Base-by-base conservation (phyloP, 2,797 vertebrate species). In the Cephalopachus bancanus region DNA sequence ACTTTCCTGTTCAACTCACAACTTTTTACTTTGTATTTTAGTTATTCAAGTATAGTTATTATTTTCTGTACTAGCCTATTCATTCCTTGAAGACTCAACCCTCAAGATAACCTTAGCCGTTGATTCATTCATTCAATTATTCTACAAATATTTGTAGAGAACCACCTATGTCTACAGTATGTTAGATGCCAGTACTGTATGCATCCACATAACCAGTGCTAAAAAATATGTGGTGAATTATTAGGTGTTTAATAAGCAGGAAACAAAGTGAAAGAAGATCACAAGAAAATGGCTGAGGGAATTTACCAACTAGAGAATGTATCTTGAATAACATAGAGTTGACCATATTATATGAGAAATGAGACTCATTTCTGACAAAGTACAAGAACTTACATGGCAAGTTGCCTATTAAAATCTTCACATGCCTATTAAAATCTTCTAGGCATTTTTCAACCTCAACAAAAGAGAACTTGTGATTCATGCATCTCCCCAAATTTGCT, bases 381-480 rank as follows among this genome's bases (percentile, higher is more conserved):
- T 53, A 64, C 55, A 60, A 93, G 44, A 12, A 74, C 37, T 87
- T 85, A 26, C 49, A 49, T 19, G 64, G 59, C 60, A 75, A 89
- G 69, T 19, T 64, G 10, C 62, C 9, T 60, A 62, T 62, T 89
- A 93, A 96, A 87, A 49, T 78, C 53, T 83, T 92, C 60, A 67
- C 30, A 15, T 53, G 75, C 80, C 88, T 88, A 10, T 44, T 44
- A 44, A 44, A 44, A 44, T 88, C 33, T 92, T 26, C 49, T 64
- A 72, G n/a, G 15, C 65, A 79, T 79, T 59, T 84, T 74, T 75
- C 59, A 81, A 65, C 72, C 4, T 33, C 79, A 79, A 87, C 19
- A 75, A 53, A 94, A 87, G 76, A 62, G n/a, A 90, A 75, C 28
- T 85, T 91, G 60, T 89, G 49, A 87, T 62, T 97, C 92, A 87